A percentile compares a stretch with the other conserved stretches of the same genome.
Conservation (phyloP, 2,113 vertebrate genomes). For the Lynx canadensis region DNA sequence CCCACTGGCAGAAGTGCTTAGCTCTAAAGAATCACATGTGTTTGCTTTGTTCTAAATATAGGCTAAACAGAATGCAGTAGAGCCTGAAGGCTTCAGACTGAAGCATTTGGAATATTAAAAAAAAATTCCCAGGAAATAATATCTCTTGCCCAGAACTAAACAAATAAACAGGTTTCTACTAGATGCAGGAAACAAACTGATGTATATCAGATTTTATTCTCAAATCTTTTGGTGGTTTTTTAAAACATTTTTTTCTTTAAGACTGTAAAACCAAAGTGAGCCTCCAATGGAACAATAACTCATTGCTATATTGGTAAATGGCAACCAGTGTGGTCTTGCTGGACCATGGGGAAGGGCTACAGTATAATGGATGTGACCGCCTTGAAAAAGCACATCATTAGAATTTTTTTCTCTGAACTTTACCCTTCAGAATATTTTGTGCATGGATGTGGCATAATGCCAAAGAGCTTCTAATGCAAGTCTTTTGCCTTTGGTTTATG, state of each 20-base stretch:
- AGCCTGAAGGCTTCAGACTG: constrained; percentile 63
- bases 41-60: constrained; percentile 81
- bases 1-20: constrained; percentile 70
- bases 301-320: not conserved
- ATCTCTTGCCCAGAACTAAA: constrained; percentile 64
- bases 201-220: constrained; percentile 70
- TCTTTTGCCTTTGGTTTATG: constrained; percentile 51
- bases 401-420: constrained; percentile 53
- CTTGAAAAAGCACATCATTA: constrained; percentile 58
- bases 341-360: not conserved
- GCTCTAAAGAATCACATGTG: constrained; percentile 72
- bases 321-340: constrained; percentile 58
- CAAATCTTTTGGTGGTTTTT: constrained; percentile 58
- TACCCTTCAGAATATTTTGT: constrained; percentile 43
- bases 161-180: constrained; percentile 61
- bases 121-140: constrained; percentile 50
- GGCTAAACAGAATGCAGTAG: constrained; percentile 38
- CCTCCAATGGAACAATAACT: not conserved
- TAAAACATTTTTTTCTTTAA: constrained; percentile 17
- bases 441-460: constrained; percentile 13
- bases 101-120: constrained; percentile 64
- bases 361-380: constrained; percentile 1
- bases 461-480: constrained; percentile 38
- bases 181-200: constrained; percentile 52
- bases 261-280: constrained; percentile 58